Evolutionary conservation across 2,113 vertebrate genomes (phyloP).

Genomic region (Mionectes macconnelli): DNA sequence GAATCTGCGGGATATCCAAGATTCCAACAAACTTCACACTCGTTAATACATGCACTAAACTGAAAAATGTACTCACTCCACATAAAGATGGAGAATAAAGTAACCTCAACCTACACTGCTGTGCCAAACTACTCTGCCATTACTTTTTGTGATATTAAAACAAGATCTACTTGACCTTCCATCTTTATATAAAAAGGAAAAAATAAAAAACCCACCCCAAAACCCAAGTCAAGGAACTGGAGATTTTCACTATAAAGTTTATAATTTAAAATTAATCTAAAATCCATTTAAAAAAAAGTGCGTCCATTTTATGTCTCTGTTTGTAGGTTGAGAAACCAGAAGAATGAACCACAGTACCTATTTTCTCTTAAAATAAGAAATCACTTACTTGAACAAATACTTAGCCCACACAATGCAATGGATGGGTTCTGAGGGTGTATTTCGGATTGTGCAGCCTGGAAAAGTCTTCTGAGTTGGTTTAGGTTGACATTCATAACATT

Average conservation of each 20-base stretch:
- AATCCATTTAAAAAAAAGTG: not conserved
- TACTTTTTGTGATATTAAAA: not conserved
- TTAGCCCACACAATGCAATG: conserved; percentile 99
- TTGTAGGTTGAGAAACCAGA: not conserved
- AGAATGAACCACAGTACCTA: not conserved
- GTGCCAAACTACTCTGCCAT: not conserved
- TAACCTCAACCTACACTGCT: not conserved
- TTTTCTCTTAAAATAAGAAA: not conserved
- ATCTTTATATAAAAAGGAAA: not conserved
- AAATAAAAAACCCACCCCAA: not conserved
- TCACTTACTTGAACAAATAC: conserved; percentile 97
- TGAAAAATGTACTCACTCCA: not conserved
- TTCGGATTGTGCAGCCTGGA: conserved; percentile 97
- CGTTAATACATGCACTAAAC: not conserved
- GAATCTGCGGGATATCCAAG: not conserved
- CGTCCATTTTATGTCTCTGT: not conserved
- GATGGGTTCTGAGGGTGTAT: conserved; percentile 97
- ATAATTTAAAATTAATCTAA: not conserved
- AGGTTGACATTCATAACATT: conserved; percentile 97
- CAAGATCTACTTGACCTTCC: not conserved
- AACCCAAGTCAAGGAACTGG: not conserved
- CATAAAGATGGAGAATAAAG: not conserved
- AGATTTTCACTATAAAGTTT: not conserved
- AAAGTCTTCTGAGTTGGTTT: conserved; percentile 98
- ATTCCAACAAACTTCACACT: not conserved